Evolutionary conservation across 1,140 invertebrate species (phyloP), one percentile per base, ranked within the genome.

Genomic region (Riptortus pedestris): DNA sequence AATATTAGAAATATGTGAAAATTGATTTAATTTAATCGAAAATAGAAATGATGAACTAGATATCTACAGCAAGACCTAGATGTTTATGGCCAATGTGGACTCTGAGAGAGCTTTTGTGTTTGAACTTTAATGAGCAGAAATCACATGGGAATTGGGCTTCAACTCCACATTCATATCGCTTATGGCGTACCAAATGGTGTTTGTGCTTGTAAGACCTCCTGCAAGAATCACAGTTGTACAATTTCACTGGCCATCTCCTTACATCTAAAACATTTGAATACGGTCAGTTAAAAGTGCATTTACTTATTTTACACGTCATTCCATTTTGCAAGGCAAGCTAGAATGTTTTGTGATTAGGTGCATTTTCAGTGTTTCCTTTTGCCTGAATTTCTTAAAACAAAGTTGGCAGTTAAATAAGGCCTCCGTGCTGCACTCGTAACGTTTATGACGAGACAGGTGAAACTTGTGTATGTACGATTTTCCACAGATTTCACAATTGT

Each of bases 161-260:
- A 12, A 79, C 79, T 18, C 83, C 82, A 71, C 84, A 85, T 72
- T 86, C 84, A 65, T 83, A 76, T 68, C 77, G 73, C 0, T 77
- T 71, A 65, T 82, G 80, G 18, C 60, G 55, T 16, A 47, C 60
- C 47, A 70, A 47, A 29, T 66, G 61, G 1, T 29, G 45, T 43
- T 66, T 65, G 33, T 68, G 61, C 28, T 69, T 68, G 52, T 70
- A 70, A 18, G 60, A 65, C 4, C 67, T 64, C 0, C 66, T 66
- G 33, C 70, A 70, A 58, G 68, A 70, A 66, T 28, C 38, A 61
- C 65, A 66, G 26, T 24, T 9, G 16, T 63, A 66, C 31, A 55
- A 4, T 55, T 26, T 55, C n/a, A 14, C 26, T 24, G 12, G n/a
- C 9, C 26, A 22, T 5, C 9, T 18, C 26, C 59, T 60, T 3